These are phyloP conservation scores for Bombus picipes DNA, from an alignment of 1,140 invertebrate genomes.

Conservation along the genomic window DNA sequence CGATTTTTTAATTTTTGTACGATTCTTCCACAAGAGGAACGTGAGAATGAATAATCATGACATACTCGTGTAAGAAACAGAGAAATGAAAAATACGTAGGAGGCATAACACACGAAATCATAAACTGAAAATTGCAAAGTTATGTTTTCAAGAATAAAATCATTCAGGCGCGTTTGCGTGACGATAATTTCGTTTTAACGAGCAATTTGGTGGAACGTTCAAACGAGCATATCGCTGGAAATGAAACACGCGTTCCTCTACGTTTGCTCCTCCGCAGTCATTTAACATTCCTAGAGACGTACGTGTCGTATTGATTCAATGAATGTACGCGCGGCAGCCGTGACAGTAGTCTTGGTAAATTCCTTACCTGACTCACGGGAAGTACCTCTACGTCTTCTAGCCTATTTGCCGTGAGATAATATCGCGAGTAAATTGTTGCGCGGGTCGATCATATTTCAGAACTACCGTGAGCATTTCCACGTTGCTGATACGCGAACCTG, in stretches of 20 bases:
- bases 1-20: too few species aligned
- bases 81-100: not conserved
- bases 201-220: constrained; percentile 21
- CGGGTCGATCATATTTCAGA: constrained; percentile 50
- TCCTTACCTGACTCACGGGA: constrained; percentile 66
- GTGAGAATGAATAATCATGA: not conserved
- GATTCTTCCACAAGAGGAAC: not conserved
- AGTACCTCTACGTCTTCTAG: constrained; percentile 62
- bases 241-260: constrained; percentile 22
- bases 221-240: constrained; percentile 1
- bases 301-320: constrained; percentile 63
- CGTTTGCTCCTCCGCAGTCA: constrained; percentile 41
- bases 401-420: constrained; percentile 59
- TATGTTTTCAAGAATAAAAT: not conserved
- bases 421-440: constrained; percentile 56
- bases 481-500: constrained; percentile 20
- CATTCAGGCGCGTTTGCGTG: not conserved
- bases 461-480: constrained; percentile 13
- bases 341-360: constrained; percentile 60
- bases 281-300: constrained; percentile 57
- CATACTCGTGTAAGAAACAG: not conserved
- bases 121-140: not conserved
- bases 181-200: constrained; percentile 26
- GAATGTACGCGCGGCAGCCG: constrained; percentile 11
- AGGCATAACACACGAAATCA: not conserved